A percentile compares a stretch with the other conserved stretches of the same genome.
These are phyloP conservation scores for Penaeus indicus DNA, from an alignment of 1,140 invertebrate species.

Conservation along the genomic window DNA sequence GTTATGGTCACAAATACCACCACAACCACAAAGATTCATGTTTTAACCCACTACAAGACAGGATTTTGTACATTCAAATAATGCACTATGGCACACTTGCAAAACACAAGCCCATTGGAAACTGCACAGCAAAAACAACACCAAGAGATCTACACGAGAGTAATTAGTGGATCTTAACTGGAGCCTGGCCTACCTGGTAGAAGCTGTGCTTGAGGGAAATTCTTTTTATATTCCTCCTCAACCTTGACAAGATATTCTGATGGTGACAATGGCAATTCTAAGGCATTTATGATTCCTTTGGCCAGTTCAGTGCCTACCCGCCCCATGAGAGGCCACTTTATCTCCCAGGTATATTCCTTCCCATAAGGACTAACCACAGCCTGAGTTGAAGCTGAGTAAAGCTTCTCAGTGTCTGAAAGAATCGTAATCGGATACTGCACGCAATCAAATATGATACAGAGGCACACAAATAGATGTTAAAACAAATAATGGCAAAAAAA, in stretches of 20 bases:
- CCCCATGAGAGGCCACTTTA: constrained; percentile 73
- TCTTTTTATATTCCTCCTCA: not conserved
- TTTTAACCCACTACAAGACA: no score
- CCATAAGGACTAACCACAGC: constrained; percentile 70
- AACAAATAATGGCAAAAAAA: no score
- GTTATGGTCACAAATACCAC: no score
- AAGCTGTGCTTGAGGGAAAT: constrained; percentile 5
- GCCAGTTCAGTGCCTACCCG: constrained; percentile 70
- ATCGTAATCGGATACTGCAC: not conserved
- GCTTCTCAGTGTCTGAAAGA: constrained; percentile 71
- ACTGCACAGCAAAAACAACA: not conserved
- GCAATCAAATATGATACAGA: no score
- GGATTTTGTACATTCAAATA: no score
- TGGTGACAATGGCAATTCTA: constrained; percentile 70
- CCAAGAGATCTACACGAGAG: not conserved
- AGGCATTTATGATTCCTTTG: constrained; percentile 69
- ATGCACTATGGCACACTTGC: not conserved
- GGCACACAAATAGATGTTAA: no score
- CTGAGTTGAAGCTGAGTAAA: constrained; percentile 71
- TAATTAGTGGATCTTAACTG: not conserved
- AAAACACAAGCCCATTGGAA: not conserved
- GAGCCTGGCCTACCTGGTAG: constrained; percentile 6
- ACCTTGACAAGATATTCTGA: not conserved
- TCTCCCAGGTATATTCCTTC: constrained; percentile 72
- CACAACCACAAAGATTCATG: no score